Evolutionary conservation across 1,140 invertebrate species (phyloP).

Genomic region (Formica exsecta): DNA sequence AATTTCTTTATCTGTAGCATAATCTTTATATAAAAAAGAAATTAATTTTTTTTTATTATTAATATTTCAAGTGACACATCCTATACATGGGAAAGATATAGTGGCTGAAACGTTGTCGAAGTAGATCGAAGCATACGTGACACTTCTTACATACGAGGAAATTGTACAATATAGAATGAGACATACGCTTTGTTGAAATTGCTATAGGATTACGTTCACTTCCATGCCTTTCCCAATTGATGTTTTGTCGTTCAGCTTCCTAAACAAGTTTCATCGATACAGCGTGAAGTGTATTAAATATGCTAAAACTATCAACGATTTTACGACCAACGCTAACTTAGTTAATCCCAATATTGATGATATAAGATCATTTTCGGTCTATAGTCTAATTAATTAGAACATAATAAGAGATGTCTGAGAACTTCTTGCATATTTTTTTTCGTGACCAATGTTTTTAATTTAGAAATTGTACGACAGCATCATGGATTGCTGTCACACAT

Average conservation of each 20-base stretch:
- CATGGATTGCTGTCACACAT: not conserved
- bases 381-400: constrained; percentile 48
- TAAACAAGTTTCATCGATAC: constrained; percentile 68
- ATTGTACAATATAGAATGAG: constrained; percentile 59
- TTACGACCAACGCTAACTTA: constrained; percentile 77
- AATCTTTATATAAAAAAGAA: not conserved
- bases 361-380: constrained; percentile 37
- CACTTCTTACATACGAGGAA: constrained; percentile 38
- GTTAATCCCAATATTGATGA: constrained; percentile 66
- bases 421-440: constrained; percentile 49
- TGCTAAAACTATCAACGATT: constrained; percentile 78
- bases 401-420: constrained; percentile 49
- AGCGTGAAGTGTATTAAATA: constrained; percentile 64
- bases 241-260: constrained; percentile 81
- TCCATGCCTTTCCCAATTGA: constrained; percentile 72
- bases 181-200: constrained; percentile 77
- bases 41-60: not conserved
- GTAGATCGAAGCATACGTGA: constrained; percentile 57
- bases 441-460: constrained; percentile 14
- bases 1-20: not conserved
- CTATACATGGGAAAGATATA: not conserved
- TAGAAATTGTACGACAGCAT: not conserved
- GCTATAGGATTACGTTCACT: constrained; percentile 71
- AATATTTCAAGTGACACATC: not conserved
- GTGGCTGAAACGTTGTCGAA: constrained; percentile 35